These are phyloP conservation scores for Hydractinia echinata DNA, from an alignment of 30 jellyfish, hydroid and myxozoan species.

Conservation along the genomic window DNA sequence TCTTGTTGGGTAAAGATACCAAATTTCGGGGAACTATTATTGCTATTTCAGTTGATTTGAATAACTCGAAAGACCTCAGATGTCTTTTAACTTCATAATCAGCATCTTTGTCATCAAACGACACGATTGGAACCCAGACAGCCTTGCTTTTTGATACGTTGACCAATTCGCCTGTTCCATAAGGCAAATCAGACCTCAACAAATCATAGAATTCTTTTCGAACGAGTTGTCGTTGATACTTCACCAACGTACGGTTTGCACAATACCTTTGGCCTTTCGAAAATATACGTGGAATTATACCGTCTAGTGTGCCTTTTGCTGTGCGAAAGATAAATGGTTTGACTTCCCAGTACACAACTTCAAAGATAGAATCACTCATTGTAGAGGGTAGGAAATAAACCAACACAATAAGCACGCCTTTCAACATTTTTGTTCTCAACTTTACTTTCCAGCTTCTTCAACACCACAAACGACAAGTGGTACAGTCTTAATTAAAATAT, in stretches of 20 bases:
- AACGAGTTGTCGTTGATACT: not conserved
- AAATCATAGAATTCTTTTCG: constrained; percentile 22
- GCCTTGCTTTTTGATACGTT: constrained; percentile 4
- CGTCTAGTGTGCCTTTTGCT: constrained; percentile 28
- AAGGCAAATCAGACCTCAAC: constrained; percentile 7
- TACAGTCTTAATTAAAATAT: too few species aligned
- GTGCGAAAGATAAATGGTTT: constrained; percentile 31
- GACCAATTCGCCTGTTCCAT: constrained; percentile 7
- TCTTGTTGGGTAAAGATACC: constrained; percentile 37
- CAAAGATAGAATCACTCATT: not conserved
- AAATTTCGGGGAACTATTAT: constrained; percentile 38
- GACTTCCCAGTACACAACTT: constrained; percentile 31
- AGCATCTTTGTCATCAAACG: constrained; percentile 24
- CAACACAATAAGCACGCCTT: too few species aligned
- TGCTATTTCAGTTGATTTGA: constrained; percentile 30
- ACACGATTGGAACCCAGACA: constrained; percentile 33
- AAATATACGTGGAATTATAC: constrained; percentile 37
- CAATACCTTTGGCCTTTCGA: constrained; percentile 28
- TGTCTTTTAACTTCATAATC: constrained; percentile 14
- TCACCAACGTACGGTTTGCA: not conserved
- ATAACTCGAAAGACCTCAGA: constrained; percentile 17
- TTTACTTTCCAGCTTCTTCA: too few species aligned
- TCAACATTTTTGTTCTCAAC: too few species aligned
- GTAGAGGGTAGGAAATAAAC: too few species aligned
- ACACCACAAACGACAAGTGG: too few species aligned